Base-by-base conservation (phyloP, 2,888 invertebrate species). In the Cetonia aurata region DNA sequence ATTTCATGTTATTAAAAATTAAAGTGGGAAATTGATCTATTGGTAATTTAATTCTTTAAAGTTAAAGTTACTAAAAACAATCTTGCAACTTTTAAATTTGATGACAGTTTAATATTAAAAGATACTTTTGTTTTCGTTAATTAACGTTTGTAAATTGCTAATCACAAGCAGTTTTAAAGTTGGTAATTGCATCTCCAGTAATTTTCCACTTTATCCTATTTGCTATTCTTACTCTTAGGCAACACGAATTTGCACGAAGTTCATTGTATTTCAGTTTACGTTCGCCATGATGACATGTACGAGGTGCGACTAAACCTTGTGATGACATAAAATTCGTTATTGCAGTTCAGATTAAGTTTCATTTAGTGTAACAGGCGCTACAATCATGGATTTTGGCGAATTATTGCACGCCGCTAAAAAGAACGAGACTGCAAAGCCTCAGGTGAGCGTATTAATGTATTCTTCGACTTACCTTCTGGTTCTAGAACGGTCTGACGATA, bases 321-420 rank as follows among this genome's bases (percentile, higher is more conserved):
- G 71, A 73, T 77, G 74, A 77, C 77, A 77, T 74, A 77, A n/a
- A 78, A 75, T 73, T 70, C 37, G 53, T 46, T 67, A 71, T 73
- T 73, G 25, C 41, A n/a, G 31, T 55, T 70, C 50, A 52, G 13
- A 56, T 46, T 69, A n/a, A n/a, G 44, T 60, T 42, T 55, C 33
- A 55, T 52, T 57, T 44, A 13, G 56, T 25, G 6, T 25, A 41
- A 42, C 9, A 10, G 52, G 46, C 10, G 1, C 15, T 25, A 57
- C 44, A 70, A 86, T 78, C 75, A 84, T 91, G 91, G 90, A 91
- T 86, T 91, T 91, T 78, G 88, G 88, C 55, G 85, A 87, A 10
- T 77, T 91, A 62, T 78, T 91, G 71, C 87, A 88, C 77, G 88
- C 86, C 60, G 91, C 91, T 1, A 88, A 90, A 74, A 87, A 88